Percentiles rank a stretch among this genome's conserved stretches.
Conservation (phyloP, 2,797 vertebrate genomes). For the Vespertilio murinus region DNA sequence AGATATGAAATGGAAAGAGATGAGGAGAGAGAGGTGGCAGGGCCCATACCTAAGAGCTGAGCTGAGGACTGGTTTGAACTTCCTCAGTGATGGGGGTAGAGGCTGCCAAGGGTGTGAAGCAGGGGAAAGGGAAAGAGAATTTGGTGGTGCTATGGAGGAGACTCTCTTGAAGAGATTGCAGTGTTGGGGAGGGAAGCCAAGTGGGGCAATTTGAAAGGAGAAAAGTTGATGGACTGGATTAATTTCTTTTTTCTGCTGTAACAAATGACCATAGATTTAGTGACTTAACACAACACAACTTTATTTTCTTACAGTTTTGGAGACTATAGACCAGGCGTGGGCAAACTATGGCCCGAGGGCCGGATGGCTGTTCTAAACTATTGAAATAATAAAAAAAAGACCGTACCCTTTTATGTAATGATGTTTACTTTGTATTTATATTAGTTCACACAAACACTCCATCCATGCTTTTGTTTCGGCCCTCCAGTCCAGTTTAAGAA, state of each 20-base stretch:
- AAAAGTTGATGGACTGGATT: not conserved
- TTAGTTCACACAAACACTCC: too few relatives aligned
- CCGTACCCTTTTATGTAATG: too few relatives aligned
- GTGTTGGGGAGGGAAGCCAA: not conserved
- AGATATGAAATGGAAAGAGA: not conserved
- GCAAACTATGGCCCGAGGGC: too few relatives aligned
- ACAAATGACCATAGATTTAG: not conserved
- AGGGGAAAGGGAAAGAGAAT: not conserved
- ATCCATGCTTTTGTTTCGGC: too few relatives aligned
- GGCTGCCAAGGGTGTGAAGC: not conserved
- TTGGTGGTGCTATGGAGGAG: not conserved
- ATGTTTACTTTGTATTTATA: too few relatives aligned
- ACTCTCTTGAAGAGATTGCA: not conserved
- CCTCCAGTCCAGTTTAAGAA: too few relatives aligned
- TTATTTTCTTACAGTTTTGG: not conserved
- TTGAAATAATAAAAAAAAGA: too few relatives aligned
- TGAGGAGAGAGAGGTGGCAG: not conserved
- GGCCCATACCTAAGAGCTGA: not conserved
- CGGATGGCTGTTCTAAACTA: too few relatives aligned
- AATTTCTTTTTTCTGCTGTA: not conserved
- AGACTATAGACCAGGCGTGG: too few relatives aligned
- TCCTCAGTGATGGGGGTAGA: not conserved
- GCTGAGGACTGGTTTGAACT: not conserved
- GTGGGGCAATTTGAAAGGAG: not conserved
- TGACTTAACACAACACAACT: not conserved